Base-by-base conservation (phyloP, 2,797 vertebrate genomes). In the Dallia pectoralis region DNA sequence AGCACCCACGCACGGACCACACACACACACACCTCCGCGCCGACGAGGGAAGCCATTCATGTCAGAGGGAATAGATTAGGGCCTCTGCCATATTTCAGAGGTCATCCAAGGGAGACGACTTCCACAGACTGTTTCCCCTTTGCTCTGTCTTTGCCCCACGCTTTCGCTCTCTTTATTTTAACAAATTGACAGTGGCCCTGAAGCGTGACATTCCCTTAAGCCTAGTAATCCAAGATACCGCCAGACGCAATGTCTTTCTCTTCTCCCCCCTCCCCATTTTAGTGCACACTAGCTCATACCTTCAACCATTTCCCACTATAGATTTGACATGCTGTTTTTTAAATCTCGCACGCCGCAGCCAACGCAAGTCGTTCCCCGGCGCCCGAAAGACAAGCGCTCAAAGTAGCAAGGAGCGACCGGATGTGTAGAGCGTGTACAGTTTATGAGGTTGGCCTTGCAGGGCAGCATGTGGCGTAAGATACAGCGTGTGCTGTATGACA, bases 401-500 rank as follows among this genome's bases (percentile, higher is more conserved):
- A 30, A 30, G 47, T 69, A 51, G 36, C 0, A 8, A n/a, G 47
- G 9, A 22, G 22, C 27, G 65, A 53, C 62, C 70, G 69, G 62
- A 44, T 76, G 70, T 64, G n/a, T 69, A 56, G 64, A 18, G 22
- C 40, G 66, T 36, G 7, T 68, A 8, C 11, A 11, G 27, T 72
- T 14, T 51, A 33, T 33, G 8, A 59, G 67, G 29, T 68, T 66
- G 32, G 67, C 25, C 15, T 69, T 14, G 30, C 64, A n/a, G 63
- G n/a, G 64, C 18, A 33, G 64, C 59, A 63, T 75, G 68, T 22
- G 51, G n/a, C 68, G 48, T 70, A 75, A 53, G 19, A 19, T 53
- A 12, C 19, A 47, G 62, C 67, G 82, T 76, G 71, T 61, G 84
- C 84, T 91, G 90, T 0, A 66, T 63, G 80, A 75, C 73, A 77